Conservation (phyloP, 23 tunicate species). For the Halocynthia roretzi region DNA sequence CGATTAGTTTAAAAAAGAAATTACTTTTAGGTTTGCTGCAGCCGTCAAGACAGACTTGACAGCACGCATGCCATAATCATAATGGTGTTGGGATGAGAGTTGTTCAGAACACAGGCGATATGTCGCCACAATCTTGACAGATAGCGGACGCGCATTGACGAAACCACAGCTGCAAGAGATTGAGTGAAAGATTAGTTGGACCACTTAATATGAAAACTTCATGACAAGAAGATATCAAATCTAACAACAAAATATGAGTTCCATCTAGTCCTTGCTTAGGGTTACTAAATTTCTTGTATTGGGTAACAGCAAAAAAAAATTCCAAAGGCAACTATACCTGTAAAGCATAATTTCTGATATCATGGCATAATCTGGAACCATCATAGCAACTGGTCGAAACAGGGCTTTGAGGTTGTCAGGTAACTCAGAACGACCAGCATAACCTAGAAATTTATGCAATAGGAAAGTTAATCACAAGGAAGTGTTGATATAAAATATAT, state of each 20-base stretch:
- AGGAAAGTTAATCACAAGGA: background rate
- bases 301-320: background rate
- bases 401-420: conserved; percentile 97
- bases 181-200: background rate
- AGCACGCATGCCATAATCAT: conserved; percentile 99
- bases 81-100: conserved; percentile 95
- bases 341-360: conserved; percentile 97
- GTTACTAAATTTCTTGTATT: background rate
- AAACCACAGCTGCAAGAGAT: conserved; percentile 78
- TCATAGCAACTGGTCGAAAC: conserved; percentile 99
- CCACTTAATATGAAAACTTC: background rate
- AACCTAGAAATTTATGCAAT: conserved; percentile 32
- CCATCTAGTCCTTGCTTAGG: background rate
- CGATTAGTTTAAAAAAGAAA: background rate
- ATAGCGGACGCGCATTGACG: conserved; percentile 93
- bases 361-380: conserved; percentile 99
- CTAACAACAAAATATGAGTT: background rate
- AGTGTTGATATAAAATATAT: too few relatives aligned
- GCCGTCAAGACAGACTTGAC: conserved; percentile 99
- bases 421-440: conserved; percentile 97
- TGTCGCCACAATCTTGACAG: conserved; percentile 98
- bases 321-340: conserved; percentile 32
- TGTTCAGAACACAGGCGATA: conserved; percentile 97
- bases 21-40: conserved; percentile 91
- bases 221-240: too few relatives aligned